Base-by-base conservation (phyloP, 2,888 invertebrate species). In the Linyphia triangularis region DNA sequence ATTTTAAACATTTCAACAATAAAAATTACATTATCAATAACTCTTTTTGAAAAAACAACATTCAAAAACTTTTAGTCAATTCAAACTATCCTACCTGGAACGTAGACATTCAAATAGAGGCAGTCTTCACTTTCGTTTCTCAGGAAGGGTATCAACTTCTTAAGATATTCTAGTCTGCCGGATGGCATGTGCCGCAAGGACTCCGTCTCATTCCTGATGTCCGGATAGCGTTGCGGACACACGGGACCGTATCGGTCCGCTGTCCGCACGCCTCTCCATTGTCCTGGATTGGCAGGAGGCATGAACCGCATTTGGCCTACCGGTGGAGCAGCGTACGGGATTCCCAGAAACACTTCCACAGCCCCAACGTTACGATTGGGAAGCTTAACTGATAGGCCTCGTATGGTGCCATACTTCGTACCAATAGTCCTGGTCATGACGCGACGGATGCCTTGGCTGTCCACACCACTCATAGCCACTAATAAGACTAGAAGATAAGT, bases 121-220 rank as follows among this genome's bases (percentile, higher is more conserved):
- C 99, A 99, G 93, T 99, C 99, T 94, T 99, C 99, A 92, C 97
- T 97, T 94, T 99, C 98, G 93, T 98, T 97, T 92, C 95, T 95
- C 91, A 99, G 94, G 93, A 95, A 95, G 13, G 97, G 97, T 92
- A 97, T 93, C 91, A 99, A 93, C 92, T 97, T 94, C 92, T 96
- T 96, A 91, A 99, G 94, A 92, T 98, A 97, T 92, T 98, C 97
- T 91, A 97, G 94, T 78, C 98, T 94, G 65, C 97, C 98, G 92
- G 96, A 96, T 16, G 99, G 98, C 96, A 98, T 97, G 91, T 95
- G 95, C 92, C 96, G 96, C 91, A 97, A 93, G 1, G 96, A 96
- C 82, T 96, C 95, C 1, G 97, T 96, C 93, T 97, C 97, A 92
- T 97, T 97, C 69, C 90, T 90, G 30, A 91, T 90, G 92, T 95